Conservation (phyloP, 2,888 invertebrate species). For the Tridacna gigas region DNA sequence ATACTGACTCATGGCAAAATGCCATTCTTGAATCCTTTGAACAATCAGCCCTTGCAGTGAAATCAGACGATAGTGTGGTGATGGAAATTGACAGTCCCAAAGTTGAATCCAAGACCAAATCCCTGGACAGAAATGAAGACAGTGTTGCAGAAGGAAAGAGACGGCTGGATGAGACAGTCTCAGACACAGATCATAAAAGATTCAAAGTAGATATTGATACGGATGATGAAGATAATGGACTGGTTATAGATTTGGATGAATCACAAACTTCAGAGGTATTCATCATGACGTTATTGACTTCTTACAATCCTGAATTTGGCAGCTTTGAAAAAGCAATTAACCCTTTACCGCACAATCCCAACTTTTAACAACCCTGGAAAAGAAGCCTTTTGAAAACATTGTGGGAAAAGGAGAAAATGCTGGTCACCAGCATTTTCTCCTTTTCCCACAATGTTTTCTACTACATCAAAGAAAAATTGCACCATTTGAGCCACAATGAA, state of each 20-base stretch:
- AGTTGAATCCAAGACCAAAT: slow-evolving; percentile 31
- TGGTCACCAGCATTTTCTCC: no score
- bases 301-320: no score
- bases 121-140: slow-evolving; percentile 5
- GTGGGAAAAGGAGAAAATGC: no score
- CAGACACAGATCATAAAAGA: background rate
- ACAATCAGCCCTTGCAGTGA: slow-evolving; percentile 49
- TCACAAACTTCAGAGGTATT: slow-evolving; percentile 13
- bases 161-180: background rate
- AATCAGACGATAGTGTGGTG: slow-evolving; percentile 38
- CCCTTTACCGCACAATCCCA: no score
- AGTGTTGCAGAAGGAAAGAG: slow-evolving; percentile 5
- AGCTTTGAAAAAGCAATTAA: no score
- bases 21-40: slow-evolving; percentile 59
- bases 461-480: no score
- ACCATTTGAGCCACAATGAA: no score
- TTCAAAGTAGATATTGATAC: slow-evolving; percentile 21
- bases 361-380: no score
- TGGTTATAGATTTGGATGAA: slow-evolving; percentile 53
- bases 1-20: slow-evolving; percentile 45
- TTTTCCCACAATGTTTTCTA: no score
- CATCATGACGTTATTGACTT: no score
- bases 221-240: slow-evolving; percentile 54
- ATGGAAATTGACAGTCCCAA: background rate
- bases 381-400: no score